phyloP scores from a whole-genome alignment of 2,113 vertebrate species.

The Dermatemys mawii region DNA sequence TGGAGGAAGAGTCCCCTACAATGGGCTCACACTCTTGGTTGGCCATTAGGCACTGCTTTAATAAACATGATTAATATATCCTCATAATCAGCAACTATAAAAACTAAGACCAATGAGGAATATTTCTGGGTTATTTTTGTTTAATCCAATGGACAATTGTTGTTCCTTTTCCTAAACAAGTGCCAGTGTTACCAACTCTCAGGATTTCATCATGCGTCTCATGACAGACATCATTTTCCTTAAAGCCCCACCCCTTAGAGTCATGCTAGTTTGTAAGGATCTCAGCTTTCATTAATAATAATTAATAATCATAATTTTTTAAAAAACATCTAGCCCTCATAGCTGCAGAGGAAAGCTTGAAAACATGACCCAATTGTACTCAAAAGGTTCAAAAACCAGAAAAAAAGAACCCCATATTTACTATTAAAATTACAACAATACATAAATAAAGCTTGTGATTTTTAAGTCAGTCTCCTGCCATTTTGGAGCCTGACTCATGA shows the following conservation, averaged over 20 bases:
- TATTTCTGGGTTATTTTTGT: not conserved
- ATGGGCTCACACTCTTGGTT: too few relatives aligned
- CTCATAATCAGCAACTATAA: not conserved
- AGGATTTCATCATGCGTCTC: not conserved
- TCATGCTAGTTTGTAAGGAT: not conserved
- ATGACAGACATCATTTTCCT: not conserved
- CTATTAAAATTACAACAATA: not conserved
- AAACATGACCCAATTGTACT: accelerated
- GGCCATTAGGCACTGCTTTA: not conserved
- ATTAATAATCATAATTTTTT: not conserved
- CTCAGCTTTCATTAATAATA: not conserved
- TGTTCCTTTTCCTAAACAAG: not conserved
- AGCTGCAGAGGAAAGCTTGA: not conserved
- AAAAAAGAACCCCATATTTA: not conserved
- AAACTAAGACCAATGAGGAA: not conserved
- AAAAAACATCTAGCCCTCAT: not conserved
- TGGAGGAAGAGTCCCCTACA: too few relatives aligned
- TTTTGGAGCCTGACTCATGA: not conserved
- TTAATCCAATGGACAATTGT: not conserved
- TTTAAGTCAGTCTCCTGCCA: not conserved
- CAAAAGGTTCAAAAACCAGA: not conserved
- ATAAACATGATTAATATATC: not conserved
- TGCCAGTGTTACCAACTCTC: not conserved
- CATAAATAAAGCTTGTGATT: not conserved
- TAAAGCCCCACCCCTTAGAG: not conserved